A percentile compares a stretch with the other conserved stretches of the same genome.
These are phyloP conservation scores for Mizuhopecten yessoensis DNA, from an alignment of 1,140 invertebrate genomes.

Conservation along the genomic window DNA sequence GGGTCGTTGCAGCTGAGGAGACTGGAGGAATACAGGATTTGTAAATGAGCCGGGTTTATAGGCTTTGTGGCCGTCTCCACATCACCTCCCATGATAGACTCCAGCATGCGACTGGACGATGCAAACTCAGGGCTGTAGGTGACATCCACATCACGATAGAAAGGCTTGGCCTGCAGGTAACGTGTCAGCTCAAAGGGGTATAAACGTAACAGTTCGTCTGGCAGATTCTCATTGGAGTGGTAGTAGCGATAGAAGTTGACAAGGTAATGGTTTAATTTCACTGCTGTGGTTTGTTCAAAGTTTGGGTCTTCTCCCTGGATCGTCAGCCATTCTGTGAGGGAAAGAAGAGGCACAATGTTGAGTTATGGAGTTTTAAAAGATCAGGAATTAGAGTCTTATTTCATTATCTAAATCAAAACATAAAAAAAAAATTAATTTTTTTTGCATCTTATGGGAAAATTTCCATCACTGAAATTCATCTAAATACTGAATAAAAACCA, in stretches of 20 bases:
- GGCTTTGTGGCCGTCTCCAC: conserved; percentile 42
- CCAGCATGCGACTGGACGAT: conserved; percentile 49
- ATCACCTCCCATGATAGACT: background rate
- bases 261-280: conserved; percentile 48
- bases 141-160: conserved; percentile 57
- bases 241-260: conserved; percentile 53
- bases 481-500: too few species aligned
- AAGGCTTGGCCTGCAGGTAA: conserved; percentile 52
- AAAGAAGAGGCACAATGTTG: conserved; percentile 47
- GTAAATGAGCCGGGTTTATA: conserved; percentile 48
- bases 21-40: conserved; percentile 43
- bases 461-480: too few species aligned
- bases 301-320: conserved; percentile 52
- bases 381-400: too few species aligned
- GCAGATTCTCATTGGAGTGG: background rate
- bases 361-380: background rate
- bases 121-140: conserved; percentile 50
- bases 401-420: too few species aligned
- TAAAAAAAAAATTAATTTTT: too few species aligned
- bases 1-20: conserved; percentile 37
- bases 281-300: conserved; percentile 54
- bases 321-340: conserved; percentile 59
- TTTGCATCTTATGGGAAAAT: too few species aligned
- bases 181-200: conserved; percentile 53
- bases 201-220: background rate